Percentiles rank a stretch among this genome's conserved stretches.
Conservation (phyloP, 1,140 invertebrate genomes). For the Cecropterus lyciades region DNA sequence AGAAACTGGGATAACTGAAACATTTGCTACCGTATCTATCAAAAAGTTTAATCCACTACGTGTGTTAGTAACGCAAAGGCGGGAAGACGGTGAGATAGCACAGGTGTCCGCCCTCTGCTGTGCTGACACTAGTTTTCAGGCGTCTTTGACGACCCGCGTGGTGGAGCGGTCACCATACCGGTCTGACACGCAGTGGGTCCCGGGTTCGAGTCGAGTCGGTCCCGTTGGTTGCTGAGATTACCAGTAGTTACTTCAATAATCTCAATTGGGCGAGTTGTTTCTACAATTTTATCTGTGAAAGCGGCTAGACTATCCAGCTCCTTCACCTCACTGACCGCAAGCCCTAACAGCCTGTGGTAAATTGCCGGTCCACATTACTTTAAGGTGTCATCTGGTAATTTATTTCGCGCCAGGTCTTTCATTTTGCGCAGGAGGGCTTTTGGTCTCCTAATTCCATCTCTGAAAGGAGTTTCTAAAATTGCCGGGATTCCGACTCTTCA, state of each 20-base stretch:
- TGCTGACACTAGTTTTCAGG: no score
- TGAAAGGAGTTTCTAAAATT: background rate
- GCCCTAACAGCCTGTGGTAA: background rate
- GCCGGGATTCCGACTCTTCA: slow-evolving; percentile 6
- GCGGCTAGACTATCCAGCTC: slow-evolving; percentile 6
- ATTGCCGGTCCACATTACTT: slow-evolving; percentile 4
- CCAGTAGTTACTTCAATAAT: slow-evolving; percentile 2
- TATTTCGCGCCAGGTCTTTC: slow-evolving; percentile 8
- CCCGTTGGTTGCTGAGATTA: no score
- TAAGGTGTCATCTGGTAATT: slow-evolving; percentile 9
- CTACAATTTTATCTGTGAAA: slow-evolving; percentile 6
- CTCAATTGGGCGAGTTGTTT: slow-evolving; percentile 1
- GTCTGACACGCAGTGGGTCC: no score
- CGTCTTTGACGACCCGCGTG: no score
- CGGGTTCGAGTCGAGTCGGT: no score
- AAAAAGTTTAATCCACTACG: no score
- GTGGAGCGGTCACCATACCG: no score
- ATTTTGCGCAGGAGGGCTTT: slow-evolving; percentile 8
- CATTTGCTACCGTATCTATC: no score
- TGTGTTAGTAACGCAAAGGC: no score
- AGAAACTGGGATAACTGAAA: no score
- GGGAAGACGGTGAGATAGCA: no score
- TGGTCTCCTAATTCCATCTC: slow-evolving; percentile 6
- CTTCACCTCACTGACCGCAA: background rate
- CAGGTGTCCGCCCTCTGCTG: no score